Evolutionary conservation across 2,797 vertebrate species (phyloP).

Genomic region (Enteromius viviparus): DNA sequence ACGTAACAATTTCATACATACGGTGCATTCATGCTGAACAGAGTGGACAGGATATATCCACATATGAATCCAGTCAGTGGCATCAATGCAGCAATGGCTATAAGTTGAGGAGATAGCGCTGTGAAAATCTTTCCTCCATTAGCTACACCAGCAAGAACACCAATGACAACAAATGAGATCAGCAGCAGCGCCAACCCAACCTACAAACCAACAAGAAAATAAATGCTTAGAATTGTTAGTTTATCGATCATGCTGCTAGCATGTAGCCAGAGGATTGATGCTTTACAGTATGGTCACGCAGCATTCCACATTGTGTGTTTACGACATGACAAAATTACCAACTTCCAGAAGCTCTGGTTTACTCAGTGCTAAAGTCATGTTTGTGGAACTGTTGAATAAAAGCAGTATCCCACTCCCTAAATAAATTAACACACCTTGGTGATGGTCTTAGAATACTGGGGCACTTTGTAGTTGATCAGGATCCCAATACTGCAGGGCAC

Average conservation of each 20-base stretch:
- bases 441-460: constrained; percentile 73
- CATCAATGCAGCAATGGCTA: constrained; percentile 77
- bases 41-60: constrained; percentile 77
- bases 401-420: background rate
- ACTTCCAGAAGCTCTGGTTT: background rate
- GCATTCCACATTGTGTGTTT: background rate
- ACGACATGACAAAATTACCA: background rate
- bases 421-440: constrained; percentile 70
- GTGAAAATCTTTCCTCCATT: constrained; percentile 56
- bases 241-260: background rate
- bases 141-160: constrained; percentile 45
- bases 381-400: background rate
- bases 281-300: background rate
- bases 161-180: constrained; percentile 56
- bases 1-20: constrained; percentile 60
- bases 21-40: constrained; percentile 75
- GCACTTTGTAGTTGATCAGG: constrained; percentile 78
- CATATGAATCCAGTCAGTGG: constrained; percentile 79
- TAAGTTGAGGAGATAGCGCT: constrained; percentile 70
- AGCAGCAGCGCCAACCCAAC: constrained; percentile 66
- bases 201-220: constrained; percentile 63
- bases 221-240: background rate
- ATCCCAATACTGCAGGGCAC: constrained; percentile 79
- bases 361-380: background rate
- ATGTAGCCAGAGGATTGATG: background rate